Conservation (phyloP, 2,113 vertebrate genomes). For the Anguilla japonica region DNA sequence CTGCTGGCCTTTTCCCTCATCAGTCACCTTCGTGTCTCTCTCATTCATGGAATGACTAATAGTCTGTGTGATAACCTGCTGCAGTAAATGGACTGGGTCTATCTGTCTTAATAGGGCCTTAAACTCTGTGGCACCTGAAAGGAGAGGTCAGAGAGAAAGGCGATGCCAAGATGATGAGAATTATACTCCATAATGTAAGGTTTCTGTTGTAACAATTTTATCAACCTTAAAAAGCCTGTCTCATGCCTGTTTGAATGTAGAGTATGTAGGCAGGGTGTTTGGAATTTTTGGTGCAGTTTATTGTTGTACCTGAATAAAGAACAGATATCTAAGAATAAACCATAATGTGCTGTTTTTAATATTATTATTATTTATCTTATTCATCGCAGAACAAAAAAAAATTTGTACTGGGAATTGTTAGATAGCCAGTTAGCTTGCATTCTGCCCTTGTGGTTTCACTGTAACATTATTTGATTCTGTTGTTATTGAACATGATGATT, state of each 20-base stretch:
- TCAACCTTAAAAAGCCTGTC: not conserved
- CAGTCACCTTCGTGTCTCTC: not conserved
- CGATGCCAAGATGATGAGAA: not conserved
- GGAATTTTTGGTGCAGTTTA: too few relatives aligned
- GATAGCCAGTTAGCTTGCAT: too few relatives aligned
- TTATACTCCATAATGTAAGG: not conserved
- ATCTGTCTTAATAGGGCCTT: not conserved
- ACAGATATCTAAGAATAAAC: too few relatives aligned
- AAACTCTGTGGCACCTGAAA: not conserved
- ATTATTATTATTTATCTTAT: too few relatives aligned
- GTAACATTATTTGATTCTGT: not conserved
- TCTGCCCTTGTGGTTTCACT: not conserved
- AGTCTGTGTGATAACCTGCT: not conserved
- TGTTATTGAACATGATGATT: not conserved
- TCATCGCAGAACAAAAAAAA: too few relatives aligned
- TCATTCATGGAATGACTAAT: not conserved
- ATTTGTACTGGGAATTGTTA: not conserved
- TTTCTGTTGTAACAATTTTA: not conserved
- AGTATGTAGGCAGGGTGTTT: not conserved
- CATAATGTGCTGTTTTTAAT: too few relatives aligned
- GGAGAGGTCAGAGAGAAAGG: not conserved
- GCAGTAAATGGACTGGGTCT: not conserved
- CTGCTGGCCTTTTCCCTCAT: not conserved
- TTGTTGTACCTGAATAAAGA: too few relatives aligned
- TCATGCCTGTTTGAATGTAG: not conserved